Evolutionary conservation across 2,797 vertebrate species (phyloP), one percentile per base, ranked within the genome.

Genomic region (Pantherophis alleghaniensis): DNA sequence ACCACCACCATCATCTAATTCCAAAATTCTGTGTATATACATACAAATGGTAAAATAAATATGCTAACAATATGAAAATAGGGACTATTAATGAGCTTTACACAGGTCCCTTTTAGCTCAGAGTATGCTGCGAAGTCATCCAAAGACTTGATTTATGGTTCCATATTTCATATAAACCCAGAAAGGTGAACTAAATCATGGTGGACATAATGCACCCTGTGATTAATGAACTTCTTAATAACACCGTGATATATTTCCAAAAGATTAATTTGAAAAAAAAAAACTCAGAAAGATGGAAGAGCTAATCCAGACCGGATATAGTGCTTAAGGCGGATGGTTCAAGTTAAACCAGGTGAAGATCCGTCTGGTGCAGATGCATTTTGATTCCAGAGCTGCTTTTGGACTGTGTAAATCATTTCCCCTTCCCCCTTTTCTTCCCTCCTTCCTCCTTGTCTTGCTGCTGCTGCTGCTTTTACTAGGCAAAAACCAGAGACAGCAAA

Each of bases 381-480:
- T 24, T 14, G 56, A 42, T 47, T 63, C n/a, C 47, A 26, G 16
- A 37, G 56, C 66, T n/a, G 7, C 47, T 51, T 91, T 60, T 14
- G 37, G 9, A 7, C 47, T 28, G 42, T 24, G 2, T 12, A 32
- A 24, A 26, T 69, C 63, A 32, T 86, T 4, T 4, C 51, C 12
- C 28, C 18, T 18, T 4, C 22, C 22, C 7, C 18, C 3, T 11
- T 0, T 69, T 16, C 63, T 32, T 69, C 16, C 13, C n/a, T 7
- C 28, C 28, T 66, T 32, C 28, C 13, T 69, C 14, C n/a, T 69
- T 32, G n/a, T 69, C 63, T 14, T 69, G 28, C 47, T 66, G 5
- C 18, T 92, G 24, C 83, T 66, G 13, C 14, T 92, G 28, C 87
- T 94, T 92, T 94, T 66, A 90, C 91, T 93, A 56, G 55, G 87